Evolutionary conservation across 2,113 vertebrate species (phyloP).

Genomic region (Dasyornis broadbenti): DNA sequence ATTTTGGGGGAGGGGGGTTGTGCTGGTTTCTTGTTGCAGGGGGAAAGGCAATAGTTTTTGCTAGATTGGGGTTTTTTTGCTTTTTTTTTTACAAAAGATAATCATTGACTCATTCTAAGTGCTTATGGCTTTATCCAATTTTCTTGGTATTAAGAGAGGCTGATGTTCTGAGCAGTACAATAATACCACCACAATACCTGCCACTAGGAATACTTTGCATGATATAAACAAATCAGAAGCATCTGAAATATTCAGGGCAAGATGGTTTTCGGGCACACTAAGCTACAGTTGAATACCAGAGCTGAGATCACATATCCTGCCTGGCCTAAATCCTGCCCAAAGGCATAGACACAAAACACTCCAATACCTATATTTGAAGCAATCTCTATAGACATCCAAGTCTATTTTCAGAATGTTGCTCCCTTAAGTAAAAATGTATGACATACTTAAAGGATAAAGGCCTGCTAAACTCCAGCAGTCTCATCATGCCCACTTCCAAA

Average conservation of each 20-base stretch:
- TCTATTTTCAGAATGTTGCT: neutral
- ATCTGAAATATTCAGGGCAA: constrained; percentile 49
- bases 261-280: neutral
- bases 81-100: neutral
- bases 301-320: neutral
- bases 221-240: constrained; percentile 4
- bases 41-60: neutral
- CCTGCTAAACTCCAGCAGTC: neutral
- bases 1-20: too few relatives aligned
- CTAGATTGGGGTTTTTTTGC: neutral
- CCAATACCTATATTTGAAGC: neutral
- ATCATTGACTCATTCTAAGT: neutral
- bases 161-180: neutral
- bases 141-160: neutral
- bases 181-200: neutral
- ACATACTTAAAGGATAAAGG: neutral
- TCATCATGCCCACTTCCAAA: neutral
- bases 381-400: neutral
- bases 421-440: neutral
- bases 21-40: neutral
- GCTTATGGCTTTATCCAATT: neutral
- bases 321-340: neutral
- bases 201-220: neutral
- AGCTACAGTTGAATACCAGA: neutral
- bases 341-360: neutral